Evolutionary conservation across 2,888 invertebrate species (phyloP), one percentile per base, ranked within the genome.

Genomic region (Parthenolecanium corni): DNA sequence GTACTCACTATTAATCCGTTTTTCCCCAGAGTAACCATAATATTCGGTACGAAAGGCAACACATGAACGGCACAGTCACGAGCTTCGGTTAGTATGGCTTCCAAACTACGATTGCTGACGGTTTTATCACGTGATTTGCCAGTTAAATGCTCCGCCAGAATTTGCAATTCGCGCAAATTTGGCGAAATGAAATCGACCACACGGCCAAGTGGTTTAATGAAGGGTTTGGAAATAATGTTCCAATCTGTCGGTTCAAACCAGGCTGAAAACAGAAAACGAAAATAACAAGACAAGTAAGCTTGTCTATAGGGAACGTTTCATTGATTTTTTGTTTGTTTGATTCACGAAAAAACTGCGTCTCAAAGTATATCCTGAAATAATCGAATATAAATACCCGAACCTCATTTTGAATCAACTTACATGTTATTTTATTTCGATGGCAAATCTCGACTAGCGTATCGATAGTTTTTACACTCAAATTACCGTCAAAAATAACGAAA

Each of bases 191-290:
- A 81, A 20, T 76, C 74, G 24, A 85, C 70, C 1, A 73, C 69
- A 65, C 74, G 71, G 74, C 76, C 77, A 64, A 74, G 71, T 74
- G 76, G 77, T 51, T 73, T 69, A 40, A 72, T 70, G 66, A 90
- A 84, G 23, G 86, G 82, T 73, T 86, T 89, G 0, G 75, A 73
- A 0, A 89, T 86, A 71, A 87, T 86, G 67, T 81, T 78, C 69
- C 83, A 76, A 70, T 93, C 93, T 0, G 93, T 92, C 1, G 93
- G 91, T 72, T 94, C 94, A 72, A 84, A 93, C 78, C 90, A 89
- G 6, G 91, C 91, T 84, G 80, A 12, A 65, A 62, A 51, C 42
- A 2, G 12, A 31, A 2, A 62, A 12, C 16, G 46, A 4, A 64
- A 18, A 53, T 16, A 40, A 56, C 51, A 38, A n/a, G n/a, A n/a